Evolutionary conservation across 1,140 invertebrate species (phyloP), one percentile per base, ranked within the genome.

Genomic region (Thereuonema tuberculata): DNA sequence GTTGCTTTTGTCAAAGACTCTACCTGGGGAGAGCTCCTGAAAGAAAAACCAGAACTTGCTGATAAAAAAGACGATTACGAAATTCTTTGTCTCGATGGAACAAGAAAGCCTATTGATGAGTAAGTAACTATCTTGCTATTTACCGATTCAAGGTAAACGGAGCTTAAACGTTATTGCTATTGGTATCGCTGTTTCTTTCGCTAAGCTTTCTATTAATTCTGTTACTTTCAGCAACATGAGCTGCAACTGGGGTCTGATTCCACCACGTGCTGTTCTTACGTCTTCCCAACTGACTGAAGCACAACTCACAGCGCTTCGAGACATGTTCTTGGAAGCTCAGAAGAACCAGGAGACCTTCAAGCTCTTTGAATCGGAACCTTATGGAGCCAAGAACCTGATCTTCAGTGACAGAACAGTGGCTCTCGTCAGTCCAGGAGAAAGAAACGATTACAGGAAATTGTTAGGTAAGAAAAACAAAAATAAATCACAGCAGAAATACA

Each of bases 1-100:
- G 70, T 79, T 25, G 76, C 77, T 1, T 78, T 78, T 68, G 71
- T 76, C 0, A 72, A 72, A 61, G 77, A 79, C 63, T 69, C 74
- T 24, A 75, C 76, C 17, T 71, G 76, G 12, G 75, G 75, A 63
- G 79, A 79, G 62, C 78, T 77, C 3, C 75, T 73, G 64, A 76
- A 76, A 3, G 62, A 73, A 14, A 78, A 77, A 65, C 68, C 70
- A 28, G 72, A 72, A 25, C 68, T 77, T 54, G 64, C 67, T 2
- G 21, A 15, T 5, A 58, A 60, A 58, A 55, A 29, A 20, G 74
- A 76, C 63, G 78, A 79, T 63, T 79, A 77, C 65, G 76, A 79
- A 61, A 64, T 79, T 23, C 64, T 79, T 49, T 79, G 78, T 66
- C 72, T 73, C 50, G 76, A 79, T 70, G 78, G 78, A 2, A 69